Percentiles rank a stretch among this genome's conserved stretches.
Evolutionary conservation across 2,797 vertebrate species (phyloP).

Genomic region (Oryzias dopingdopingensis): DNA sequence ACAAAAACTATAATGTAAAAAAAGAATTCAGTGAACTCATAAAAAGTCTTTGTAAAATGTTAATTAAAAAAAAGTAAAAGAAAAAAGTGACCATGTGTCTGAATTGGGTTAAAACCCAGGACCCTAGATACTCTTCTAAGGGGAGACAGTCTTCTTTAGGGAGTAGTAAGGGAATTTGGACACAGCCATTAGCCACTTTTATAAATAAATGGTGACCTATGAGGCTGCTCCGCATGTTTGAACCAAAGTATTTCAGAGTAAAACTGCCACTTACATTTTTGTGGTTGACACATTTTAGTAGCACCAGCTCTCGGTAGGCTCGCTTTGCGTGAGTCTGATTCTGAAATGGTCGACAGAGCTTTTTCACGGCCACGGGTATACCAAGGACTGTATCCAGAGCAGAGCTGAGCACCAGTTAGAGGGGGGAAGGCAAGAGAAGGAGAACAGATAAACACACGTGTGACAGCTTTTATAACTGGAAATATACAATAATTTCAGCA

Average conservation of each 20-base stretch:
- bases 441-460: slow-evolving; percentile 15
- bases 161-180: too few relatives aligned
- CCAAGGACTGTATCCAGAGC: slow-evolving; percentile 91
- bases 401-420: slow-evolving; percentile 75
- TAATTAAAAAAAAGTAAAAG: too few relatives aligned
- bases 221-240: too few relatives aligned
- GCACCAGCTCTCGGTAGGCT: slow-evolving; percentile 95
- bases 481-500: background rate
- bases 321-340: slow-evolving; percentile 97
- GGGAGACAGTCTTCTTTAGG: too few relatives aligned
- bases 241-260: background rate
- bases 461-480: background rate
- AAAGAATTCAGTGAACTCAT: too few relatives aligned
- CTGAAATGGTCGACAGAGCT: slow-evolving; percentile 95
- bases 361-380: slow-evolving; percentile 95
- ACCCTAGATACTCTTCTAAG: too few relatives aligned
- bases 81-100: too few relatives aligned
- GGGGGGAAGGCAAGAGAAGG: slow-evolving; percentile 4
- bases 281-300: slow-evolving; percentile 98
- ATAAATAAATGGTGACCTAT: too few relatives aligned
- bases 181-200: too few relatives aligned
- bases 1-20: too few relatives aligned
- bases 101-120: too few relatives aligned
- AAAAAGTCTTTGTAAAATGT: too few relatives aligned
- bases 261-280: slow-evolving; percentile 86